These are phyloP conservation scores for Anarhynchus alexandrinus DNA, from an alignment of 2,113 vertebrate species.

Conservation along the genomic window DNA sequence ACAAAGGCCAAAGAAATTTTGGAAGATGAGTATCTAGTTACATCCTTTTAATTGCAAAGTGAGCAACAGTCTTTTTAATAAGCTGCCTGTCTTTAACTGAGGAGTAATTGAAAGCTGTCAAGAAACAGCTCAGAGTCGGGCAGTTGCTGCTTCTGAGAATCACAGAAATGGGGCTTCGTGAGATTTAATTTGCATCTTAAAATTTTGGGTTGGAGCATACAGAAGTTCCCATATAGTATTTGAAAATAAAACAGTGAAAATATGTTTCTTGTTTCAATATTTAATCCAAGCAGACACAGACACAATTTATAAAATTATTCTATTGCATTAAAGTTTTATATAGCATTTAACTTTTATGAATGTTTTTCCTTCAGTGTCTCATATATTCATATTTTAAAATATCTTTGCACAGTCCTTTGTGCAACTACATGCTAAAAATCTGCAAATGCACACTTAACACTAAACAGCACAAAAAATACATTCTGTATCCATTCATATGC, in stretches of 20 bases:
- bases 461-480: constrained; percentile 77
- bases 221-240: background rate
- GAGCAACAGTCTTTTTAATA: background rate
- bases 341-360: constrained; percentile 62
- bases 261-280: constrained; percentile 44
- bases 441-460: constrained; percentile 74
- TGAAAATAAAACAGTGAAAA: constrained; percentile 28
- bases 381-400: constrained; percentile 72
- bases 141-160: background rate
- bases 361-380: constrained; percentile 67
- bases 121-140: background rate
- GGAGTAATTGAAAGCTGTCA: background rate
- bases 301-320: constrained; percentile 70
- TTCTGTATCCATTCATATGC: constrained; percentile 72
- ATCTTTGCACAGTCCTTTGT: constrained; percentile 66
- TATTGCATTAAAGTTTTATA: constrained; percentile 75
- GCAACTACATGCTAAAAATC: constrained; percentile 75
- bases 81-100: background rate
- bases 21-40: background rate
- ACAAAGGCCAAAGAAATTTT: background rate
- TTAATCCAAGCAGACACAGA: constrained; percentile 65
- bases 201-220: background rate
- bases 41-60: background rate
- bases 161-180: background rate
- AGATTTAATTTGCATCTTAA: background rate